These are phyloP conservation scores for Eurystomus gularis DNA, from an alignment of 2,113 vertebrate genomes.

Conservation along the genomic window DNA sequence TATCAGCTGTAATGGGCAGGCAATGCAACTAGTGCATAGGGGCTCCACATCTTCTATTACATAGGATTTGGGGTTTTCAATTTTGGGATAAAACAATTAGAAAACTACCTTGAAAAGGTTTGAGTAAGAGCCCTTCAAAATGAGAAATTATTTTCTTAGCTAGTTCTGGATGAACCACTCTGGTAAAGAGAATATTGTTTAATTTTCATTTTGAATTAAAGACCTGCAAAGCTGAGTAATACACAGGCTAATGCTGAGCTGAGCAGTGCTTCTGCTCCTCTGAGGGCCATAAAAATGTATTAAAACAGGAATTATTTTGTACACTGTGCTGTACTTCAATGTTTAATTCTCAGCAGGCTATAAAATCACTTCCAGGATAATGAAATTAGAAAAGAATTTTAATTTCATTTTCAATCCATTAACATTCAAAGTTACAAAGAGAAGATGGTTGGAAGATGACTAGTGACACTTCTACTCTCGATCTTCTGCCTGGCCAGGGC, in stretches of 20 bases:
- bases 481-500: not conserved
- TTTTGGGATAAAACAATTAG: slow-evolving; percentile 63
- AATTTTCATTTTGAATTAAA: slow-evolving; percentile 79
- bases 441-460: slow-evolving; percentile 55
- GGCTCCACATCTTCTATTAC: slow-evolving; percentile 19
- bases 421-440: slow-evolving; percentile 63
- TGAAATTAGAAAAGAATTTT: slow-evolving; percentile 78
- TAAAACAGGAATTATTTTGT: slow-evolving; percentile 80
- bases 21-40: slow-evolving; percentile 27
- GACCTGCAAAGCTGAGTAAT: slow-evolving; percentile 70
- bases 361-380: slow-evolving; percentile 75
- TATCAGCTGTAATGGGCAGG: slow-evolving; percentile 41
- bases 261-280: slow-evolving; percentile 50
- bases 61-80: slow-evolving; percentile 36
- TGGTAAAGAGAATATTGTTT: slow-evolving; percentile 75
- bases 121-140: slow-evolving; percentile 60
- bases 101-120: not conserved
- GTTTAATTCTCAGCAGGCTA: slow-evolving; percentile 70
- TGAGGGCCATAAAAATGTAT: slow-evolving; percentile 71
- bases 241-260: slow-evolving; percentile 67
- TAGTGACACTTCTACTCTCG: slow-evolving; percentile 7
- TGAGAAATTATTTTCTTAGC: slow-evolving; percentile 69
- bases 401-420: slow-evolving; percentile 74
- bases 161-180: slow-evolving; percentile 55
- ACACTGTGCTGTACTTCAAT: slow-evolving; percentile 65